Base-by-base conservation (phyloP, 2,113 vertebrate species). In the Oryzias melastigma region DNA sequence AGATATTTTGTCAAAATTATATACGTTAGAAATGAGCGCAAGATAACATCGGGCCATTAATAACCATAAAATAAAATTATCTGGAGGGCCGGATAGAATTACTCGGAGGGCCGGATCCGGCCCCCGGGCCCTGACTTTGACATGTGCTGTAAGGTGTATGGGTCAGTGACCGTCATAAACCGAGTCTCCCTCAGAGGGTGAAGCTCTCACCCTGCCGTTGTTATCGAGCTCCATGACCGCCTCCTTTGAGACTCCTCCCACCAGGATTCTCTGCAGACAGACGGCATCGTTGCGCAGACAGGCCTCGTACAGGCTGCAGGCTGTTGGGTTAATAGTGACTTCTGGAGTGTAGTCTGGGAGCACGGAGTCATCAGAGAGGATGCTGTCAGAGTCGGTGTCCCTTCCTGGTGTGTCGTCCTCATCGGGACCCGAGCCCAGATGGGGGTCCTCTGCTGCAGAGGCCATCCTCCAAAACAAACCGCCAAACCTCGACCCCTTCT, bases 191-290 rank as follows among this genome's bases (percentile, higher is more conserved):
- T 5, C 13, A 5, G 20, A 44, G 46, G 56, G 61, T 20, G 14
- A 42, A 18, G 41, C 47, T 46, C 84, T 93, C 86, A 96, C 95
- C 94, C 92, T 86, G 53, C 93, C 87, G 0, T 96, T 96, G 77
- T 86, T 41, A 58, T 96, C 94, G 79, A 91, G 77, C 71, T 95
- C 91, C 1, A 80, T 88, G 63, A 86, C 94, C 62, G 95, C 94
- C 0, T 93, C 89, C 5, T 61, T 73, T 35, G 81, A 90, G 64
- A 96, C 90, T 16, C 93, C 92, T 0, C 25, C 77, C 51, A 92
- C 90, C 86, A 96, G 77, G 51, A 87, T 46, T 43, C 77, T 85
- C 52, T 25, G 78, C 71, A 96, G 85, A 48, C 87, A 71, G 13
- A n/a, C 15, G 7, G 81, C 53, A 1, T 95, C 85, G 0, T 95